Evolutionary conservation across 2,888 invertebrate species (phyloP).

Genomic region (Ochlodes sylvanus): DNA sequence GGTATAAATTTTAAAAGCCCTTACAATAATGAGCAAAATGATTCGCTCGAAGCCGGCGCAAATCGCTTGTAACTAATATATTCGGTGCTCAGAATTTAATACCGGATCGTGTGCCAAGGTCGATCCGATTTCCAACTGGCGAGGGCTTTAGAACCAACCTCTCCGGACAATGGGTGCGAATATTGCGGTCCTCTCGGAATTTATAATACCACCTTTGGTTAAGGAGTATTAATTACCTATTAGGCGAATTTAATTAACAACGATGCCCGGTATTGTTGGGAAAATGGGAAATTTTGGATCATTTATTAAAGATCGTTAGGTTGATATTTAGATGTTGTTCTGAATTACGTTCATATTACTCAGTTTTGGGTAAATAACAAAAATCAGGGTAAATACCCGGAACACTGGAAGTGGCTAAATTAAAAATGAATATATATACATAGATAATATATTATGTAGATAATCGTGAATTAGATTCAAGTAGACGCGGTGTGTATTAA

Average conservation of each 20-base stretch:
- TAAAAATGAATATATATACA: no score
- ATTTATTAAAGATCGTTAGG: background rate
- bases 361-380: no score
- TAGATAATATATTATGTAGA: no score
- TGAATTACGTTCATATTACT: no score
- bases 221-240: conserved; percentile 33
- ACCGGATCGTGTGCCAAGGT: conserved; percentile 43
- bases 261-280: conserved; percentile 6
- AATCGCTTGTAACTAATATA: conserved; percentile 30
- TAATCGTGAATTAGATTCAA: no score
- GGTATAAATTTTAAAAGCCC: background rate
- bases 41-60: conserved; percentile 13
- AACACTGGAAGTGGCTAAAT: no score
- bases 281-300: conserved; percentile 4
- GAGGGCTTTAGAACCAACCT: conserved; percentile 35
- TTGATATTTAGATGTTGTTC: background rate
- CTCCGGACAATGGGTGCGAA: conserved; percentile 29
- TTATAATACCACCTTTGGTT: conserved; percentile 24
- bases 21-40: background rate
- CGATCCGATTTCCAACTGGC: conserved; percentile 43
- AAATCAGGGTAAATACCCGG: no score
- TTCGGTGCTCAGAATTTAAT: conserved; percentile 32
- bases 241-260: conserved; percentile 17
- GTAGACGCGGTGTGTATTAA: no score
- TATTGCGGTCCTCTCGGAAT: conserved; percentile 37